Evolutionary conservation across 2,888 invertebrate genomes (phyloP), one percentile per base, ranked within the genome.

Genomic region (Eupsilia transversa): DNA sequence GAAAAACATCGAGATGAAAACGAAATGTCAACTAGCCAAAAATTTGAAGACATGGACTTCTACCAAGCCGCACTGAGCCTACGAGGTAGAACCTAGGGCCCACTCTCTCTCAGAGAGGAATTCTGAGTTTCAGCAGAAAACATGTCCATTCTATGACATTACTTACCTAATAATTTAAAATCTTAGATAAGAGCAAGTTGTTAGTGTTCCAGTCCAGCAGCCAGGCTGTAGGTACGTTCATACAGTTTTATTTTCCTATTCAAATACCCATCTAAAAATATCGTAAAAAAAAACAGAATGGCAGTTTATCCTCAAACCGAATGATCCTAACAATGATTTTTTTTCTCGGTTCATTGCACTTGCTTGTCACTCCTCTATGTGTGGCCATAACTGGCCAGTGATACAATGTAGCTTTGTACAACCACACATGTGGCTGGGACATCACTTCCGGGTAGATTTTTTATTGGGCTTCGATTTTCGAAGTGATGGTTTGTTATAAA

Each of bases 261-360:
- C 54, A 74, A 80, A 65, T 61, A 35, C 10, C 1, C 23, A 46
- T 52, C 7, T 52, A 63, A 69, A 79, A 52, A 52, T 52, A 70
- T 35, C 30, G 27, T 63, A 6, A 46, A 52, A 69, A 63, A 82
- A 66, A 52, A 35, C 72, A 43, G 33, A 83, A 79, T 59, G 17
- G 17, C 27, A 6, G 49, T 79, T 77, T 79, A 82, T 80, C 69
- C 56, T 66, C 54, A 30, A 69, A 80, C 64, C 64, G 76, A 82
- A 81, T 87, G 79, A 75, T 64, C 78, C 72, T 67, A 73, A 85
- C 83, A 82, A 77, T 81, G 79, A 71, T 84, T 76, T 86, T 77
- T 67, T 63, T 73, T 35, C n/a, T 63, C 77, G 75, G 86, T 86
- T 87, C 88, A 87, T 83, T 77, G 88, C 80, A 61, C 85, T 63